Evolutionary conservation across 2,113 vertebrate genomes (phyloP).

Genomic region (Xiphophorus hellerii): DNA sequence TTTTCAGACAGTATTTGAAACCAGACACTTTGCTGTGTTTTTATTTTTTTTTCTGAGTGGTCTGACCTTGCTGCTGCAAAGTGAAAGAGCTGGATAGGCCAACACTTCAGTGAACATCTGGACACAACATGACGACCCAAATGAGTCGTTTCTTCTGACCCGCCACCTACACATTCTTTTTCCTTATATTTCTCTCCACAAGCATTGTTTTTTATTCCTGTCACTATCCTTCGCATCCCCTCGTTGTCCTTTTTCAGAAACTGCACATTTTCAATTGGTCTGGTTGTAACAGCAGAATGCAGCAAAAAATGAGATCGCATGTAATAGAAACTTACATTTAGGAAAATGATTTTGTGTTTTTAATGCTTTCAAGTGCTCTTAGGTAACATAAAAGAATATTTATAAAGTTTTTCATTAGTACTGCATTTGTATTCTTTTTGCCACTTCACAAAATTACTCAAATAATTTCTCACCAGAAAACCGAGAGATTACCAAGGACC

Average conservation of each 20-base stretch:
- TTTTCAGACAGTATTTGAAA: neutral
- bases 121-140: conserved; percentile 56
- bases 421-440: no score
- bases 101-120: conserved; percentile 61
- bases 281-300: neutral
- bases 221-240: neutral
- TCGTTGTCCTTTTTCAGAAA: neutral
- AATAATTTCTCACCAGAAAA: neutral
- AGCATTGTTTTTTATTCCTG: conserved; percentile 31
- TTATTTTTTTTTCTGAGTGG: conserved; percentile 36
- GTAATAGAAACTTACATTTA: neutral
- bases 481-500: neutral
- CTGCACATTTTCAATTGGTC: neutral
- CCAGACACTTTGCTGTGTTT: conserved; percentile 10
- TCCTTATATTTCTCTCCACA: neutral
- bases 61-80: conserved; percentile 10
- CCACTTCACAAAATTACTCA: neutral
- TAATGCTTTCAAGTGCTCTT: neutral
- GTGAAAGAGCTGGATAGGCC: conserved; percentile 30
- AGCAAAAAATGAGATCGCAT: neutral
- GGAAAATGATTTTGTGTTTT: neutral
- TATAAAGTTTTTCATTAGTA: no score
- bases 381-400: neutral
- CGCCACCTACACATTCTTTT: conserved; percentile 23
- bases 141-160: conserved; percentile 34